phyloP scores from a whole-genome alignment of 2,888 invertebrate species.

The Euphydryas editha region DNA sequence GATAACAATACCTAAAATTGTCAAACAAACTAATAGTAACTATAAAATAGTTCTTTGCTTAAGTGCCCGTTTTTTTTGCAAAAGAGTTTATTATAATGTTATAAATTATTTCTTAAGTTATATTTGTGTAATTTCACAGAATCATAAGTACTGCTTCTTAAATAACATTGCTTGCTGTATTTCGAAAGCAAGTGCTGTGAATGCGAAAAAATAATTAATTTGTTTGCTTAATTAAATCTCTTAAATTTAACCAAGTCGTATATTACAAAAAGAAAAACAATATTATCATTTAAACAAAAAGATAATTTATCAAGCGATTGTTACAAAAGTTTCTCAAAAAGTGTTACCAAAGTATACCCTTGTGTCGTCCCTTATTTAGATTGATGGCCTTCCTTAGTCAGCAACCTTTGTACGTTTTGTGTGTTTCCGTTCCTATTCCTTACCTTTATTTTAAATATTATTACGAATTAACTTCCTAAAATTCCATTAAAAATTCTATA shows the following conservation, averaged over 20 bases:
- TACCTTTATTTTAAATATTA: not conserved
- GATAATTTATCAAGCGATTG: conserved; percentile 73
- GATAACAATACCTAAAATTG: no score
- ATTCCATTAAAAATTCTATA: not conserved
- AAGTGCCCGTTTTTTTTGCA: no score
- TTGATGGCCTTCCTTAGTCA: conserved; percentile 70
- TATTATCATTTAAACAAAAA: conserved; percentile 16
- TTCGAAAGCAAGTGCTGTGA: no score
- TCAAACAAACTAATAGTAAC: no score
- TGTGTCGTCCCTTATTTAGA: conserved; percentile 71
- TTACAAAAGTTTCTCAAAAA: conserved; percentile 70
- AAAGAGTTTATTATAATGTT: no score
- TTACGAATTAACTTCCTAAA: not conserved
- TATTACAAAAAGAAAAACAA: conserved; percentile 1
- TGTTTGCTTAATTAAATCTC: not conserved
- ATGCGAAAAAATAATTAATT: not conserved
- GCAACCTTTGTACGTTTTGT: conserved; percentile 54
- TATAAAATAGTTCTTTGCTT: no score
- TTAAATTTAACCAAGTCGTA: not conserved
- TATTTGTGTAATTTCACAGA: no score
- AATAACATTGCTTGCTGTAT: no score
- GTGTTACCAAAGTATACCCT: conserved; percentile 72
- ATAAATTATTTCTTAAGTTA: no score
- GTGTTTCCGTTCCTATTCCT: conserved; percentile 51
- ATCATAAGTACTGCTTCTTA: no score